Conservation (phyloP, 2,113 vertebrate genomes). For the Festucalex cinctus region DNA sequence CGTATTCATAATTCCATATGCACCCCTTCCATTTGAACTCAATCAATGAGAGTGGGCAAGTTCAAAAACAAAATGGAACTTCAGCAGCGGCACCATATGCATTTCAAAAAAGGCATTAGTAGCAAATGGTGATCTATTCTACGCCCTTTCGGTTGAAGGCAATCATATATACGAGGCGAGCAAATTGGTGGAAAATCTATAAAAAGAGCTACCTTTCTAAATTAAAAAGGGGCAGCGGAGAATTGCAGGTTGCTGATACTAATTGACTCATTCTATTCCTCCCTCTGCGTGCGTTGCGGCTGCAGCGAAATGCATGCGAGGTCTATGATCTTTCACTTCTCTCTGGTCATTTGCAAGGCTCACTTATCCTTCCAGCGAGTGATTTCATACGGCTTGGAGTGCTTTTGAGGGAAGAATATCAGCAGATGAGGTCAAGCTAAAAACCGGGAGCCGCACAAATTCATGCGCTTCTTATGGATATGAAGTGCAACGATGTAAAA, state of each 20-base stretch:
- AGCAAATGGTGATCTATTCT: not conserved
- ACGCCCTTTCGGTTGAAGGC: conserved; percentile 1
- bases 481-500: conserved; percentile 41
- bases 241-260: conserved; percentile 22
- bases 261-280: conserved; percentile 41
- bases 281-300: conserved; percentile 14
- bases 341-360: conserved; percentile 53
- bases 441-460: conserved; percentile 38
- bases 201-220: conserved; percentile 9
- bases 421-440: conserved; percentile 56
- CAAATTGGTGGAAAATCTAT: conserved; percentile 18
- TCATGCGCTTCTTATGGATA: conserved; percentile 40
- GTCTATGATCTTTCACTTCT: conserved; percentile 43
- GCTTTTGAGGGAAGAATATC: conserved; percentile 46
- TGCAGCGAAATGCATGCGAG: conserved; percentile 39
- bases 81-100: not conserved
- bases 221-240: conserved; percentile 7
- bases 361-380: conserved; percentile 48
- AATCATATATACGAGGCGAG: conserved; percentile 9
- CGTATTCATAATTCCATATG: not conserved
- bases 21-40: not conserved
- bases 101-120: conserved; percentile 4
- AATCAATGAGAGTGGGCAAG: not conserved
- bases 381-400: conserved; percentile 56
- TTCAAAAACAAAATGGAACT: not conserved